A percentile compares a stretch with the other conserved stretches of the same genome.
Conservation (phyloP, 2,113 vertebrate species). For the Tragulus kanchil region DNA sequence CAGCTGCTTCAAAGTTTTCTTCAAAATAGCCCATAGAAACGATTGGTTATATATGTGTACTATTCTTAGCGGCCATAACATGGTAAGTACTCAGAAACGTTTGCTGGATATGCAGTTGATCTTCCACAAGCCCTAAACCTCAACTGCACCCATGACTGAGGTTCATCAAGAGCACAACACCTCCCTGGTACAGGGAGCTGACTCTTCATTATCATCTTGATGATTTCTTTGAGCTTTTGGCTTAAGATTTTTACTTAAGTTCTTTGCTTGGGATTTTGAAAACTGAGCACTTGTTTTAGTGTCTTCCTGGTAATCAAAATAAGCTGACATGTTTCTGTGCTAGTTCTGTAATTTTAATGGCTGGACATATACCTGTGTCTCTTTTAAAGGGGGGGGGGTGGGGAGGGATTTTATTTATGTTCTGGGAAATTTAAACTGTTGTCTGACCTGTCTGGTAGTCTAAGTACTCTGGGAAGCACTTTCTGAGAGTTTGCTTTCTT, state of each 20-base stretch:
- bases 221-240: not conserved
- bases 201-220: not conserved
- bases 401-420: not conserved
- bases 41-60: not conserved
- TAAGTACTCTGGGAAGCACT: not conserved
- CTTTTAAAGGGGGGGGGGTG: not conserved
- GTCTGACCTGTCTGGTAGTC: not conserved
- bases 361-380: not conserved
- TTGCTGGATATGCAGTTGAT: not conserved
- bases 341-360: constrained; percentile 22
- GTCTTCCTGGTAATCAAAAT: not conserved
- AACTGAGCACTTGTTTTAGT: not conserved
- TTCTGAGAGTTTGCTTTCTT: not conserved
- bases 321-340: not conserved
- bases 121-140: not conserved
- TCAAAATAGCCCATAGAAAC: not conserved
- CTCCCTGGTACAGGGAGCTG: not conserved
- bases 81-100: not conserved
- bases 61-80: not conserved
- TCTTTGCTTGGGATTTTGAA: constrained; percentile 20
- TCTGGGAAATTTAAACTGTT: not conserved
- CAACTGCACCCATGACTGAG: too few relatives aligned
- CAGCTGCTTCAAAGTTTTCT: not conserved
- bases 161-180: not conserved
- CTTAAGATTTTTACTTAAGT: not conserved